These are phyloP conservation scores for Stegodyphus dumicola DNA, from an alignment of 1,140 invertebrate species.

Conservation along the genomic window DNA sequence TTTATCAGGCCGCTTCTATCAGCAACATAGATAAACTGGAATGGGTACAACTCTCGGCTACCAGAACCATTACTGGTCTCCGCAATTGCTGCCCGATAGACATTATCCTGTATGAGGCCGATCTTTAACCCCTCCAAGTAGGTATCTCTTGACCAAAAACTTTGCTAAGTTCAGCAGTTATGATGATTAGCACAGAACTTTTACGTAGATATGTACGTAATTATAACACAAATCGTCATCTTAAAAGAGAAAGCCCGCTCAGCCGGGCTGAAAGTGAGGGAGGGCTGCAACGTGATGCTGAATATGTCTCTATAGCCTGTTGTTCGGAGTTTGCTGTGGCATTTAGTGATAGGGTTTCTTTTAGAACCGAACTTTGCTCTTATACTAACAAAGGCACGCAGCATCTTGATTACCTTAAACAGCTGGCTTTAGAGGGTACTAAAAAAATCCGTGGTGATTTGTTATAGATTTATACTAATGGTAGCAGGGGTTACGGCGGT, in stretches of 20 bases:
- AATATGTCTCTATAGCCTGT: conserved; percentile 9
- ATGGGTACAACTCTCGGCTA: background rate
- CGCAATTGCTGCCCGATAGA: background rate
- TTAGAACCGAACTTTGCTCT: conserved; percentile 6
- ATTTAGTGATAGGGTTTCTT: background rate
- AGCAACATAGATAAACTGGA: background rate
- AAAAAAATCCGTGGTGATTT: background rate
- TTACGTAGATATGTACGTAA: no score
- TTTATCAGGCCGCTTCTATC: background rate
- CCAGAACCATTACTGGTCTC: background rate
- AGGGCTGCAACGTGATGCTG: background rate
- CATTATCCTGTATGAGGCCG: background rate
- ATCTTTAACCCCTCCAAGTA: no score
- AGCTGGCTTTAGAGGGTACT: conserved; percentile 1
- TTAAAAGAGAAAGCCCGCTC: no score
- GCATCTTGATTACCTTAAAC: conserved; percentile 4
- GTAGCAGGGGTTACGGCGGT: background rate
- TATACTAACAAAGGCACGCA: conserved; percentile 3
- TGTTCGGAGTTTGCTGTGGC: background rate
- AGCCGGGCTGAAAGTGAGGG: no score
- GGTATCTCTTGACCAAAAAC: background rate
- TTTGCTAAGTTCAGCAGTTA: no score
- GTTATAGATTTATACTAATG: conserved; percentile 9
- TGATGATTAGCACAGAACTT: no score
- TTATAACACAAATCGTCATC: no score